Percentiles rank a stretch among this genome's conserved stretches.
These are phyloP conservation scores for Saccostrea glomerata DNA, from an alignment of 1,140 invertebrate genomes.

Conservation along the genomic window DNA sequence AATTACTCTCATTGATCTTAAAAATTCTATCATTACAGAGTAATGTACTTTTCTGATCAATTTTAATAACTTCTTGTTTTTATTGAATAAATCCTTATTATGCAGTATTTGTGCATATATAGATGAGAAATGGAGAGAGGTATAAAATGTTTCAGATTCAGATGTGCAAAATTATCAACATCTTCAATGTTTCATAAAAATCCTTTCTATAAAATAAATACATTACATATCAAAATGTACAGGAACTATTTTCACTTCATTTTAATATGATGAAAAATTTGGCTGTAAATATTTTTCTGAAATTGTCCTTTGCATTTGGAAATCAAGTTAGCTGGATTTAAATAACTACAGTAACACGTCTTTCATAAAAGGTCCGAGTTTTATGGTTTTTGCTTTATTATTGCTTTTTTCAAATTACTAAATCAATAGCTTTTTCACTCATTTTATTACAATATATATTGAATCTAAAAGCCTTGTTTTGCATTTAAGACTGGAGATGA, in stretches of 20 bases:
- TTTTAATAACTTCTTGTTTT: background rate
- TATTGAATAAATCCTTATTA: background rate
- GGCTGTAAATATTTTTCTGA: no score
- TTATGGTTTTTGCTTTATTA: background rate
- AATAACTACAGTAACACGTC: no score
- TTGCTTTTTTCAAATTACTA: background rate
- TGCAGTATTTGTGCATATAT: background rate
- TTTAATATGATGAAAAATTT: no score
- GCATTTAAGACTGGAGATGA: background rate
- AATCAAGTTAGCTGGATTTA: no score
- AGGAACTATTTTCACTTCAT: no score
- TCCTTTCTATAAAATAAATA: no score
- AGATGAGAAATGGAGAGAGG: background rate
- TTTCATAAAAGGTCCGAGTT: no score
- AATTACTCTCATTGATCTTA: slow-evolving; percentile 9
- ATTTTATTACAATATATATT: background rate
- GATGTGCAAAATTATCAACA: no score
- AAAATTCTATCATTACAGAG: background rate
- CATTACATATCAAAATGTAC: no score
- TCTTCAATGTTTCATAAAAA: no score
- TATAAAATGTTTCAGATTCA: no score
- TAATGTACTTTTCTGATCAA: background rate
- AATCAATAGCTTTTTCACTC: slow-evolving; percentile 2
- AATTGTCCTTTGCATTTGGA: no score
- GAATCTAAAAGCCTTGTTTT: background rate